phyloP scores from a whole-genome alignment of 2,888 invertebrate genomes.

The Drosophila gaucha region DNA sequence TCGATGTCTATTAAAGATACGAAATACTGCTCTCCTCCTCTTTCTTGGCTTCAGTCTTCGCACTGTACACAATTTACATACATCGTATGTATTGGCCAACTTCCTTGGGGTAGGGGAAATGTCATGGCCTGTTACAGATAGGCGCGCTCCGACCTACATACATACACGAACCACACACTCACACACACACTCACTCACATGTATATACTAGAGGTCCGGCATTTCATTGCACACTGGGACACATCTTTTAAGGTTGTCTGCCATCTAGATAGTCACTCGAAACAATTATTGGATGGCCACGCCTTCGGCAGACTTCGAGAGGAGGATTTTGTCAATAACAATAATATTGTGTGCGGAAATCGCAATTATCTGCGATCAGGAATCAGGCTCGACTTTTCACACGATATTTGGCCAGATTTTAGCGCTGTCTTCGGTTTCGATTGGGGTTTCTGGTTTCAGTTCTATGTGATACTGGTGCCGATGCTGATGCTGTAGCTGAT shows the following conservation, averaged over 20 bases:
- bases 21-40: slow-evolving; percentile 6
- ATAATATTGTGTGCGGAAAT: slow-evolving; percentile 50
- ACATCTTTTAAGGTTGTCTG: slow-evolving; percentile 13
- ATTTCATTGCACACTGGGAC: slow-evolving; percentile 22
- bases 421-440: slow-evolving; percentile 30
- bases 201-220: slow-evolving; percentile 1
- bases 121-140: slow-evolving; percentile 47
- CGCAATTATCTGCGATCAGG: slow-evolving; percentile 27
- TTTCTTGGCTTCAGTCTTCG: neutral
- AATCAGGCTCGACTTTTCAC: slow-evolving; percentile 61
- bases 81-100: slow-evolving; percentile 30
- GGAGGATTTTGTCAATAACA: slow-evolving; percentile 48
- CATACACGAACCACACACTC: slow-evolving; percentile 12
- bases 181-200: neutral
- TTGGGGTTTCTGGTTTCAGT: slow-evolving; percentile 42
- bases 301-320: slow-evolving; percentile 32
- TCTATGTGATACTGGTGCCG: slow-evolving; percentile 23
- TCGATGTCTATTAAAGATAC: slow-evolving; percentile 59
- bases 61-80: slow-evolving; percentile 31
- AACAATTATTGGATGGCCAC: slow-evolving; percentile 53
- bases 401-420: slow-evolving; percentile 35
- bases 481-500: neutral
- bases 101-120: slow-evolving; percentile 64
- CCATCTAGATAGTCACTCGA: slow-evolving; percentile 49
- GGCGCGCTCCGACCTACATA: slow-evolving; percentile 36